Evolutionary conservation across 2,797 vertebrate species (phyloP).

Genomic region (Coracias cyanogaster): DNA sequence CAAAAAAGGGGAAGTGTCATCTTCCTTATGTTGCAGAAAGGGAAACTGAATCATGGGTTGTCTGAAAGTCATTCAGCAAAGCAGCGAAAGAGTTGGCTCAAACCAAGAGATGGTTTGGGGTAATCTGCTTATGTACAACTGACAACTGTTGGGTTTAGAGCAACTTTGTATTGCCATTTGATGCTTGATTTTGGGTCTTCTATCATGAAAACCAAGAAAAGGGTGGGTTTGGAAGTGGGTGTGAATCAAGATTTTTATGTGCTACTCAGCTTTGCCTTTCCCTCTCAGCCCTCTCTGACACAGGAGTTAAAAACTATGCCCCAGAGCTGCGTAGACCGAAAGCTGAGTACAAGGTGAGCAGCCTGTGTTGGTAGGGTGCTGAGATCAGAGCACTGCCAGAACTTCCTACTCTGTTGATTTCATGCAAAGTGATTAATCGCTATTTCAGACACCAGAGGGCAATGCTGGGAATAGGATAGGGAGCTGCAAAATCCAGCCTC

Average conservation of each 20-base stretch:
- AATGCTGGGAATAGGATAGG: not conserved
- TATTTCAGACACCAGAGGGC: not conserved
- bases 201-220: not conserved
- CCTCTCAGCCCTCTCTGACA: conserved; percentile 82
- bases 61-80: not conserved
- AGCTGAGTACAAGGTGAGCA: conserved; percentile 90
- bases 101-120: not conserved
- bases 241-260: not conserved
- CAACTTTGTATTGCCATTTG: not conserved
- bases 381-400: not conserved
- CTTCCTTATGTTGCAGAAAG: not conserved
- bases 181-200: not conserved
- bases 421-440: not conserved
- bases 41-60: not conserved
- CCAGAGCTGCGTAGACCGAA: conserved; percentile 91
- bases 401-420: not conserved
- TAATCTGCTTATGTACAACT: not conserved
- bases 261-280: not conserved
- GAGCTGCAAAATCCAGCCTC: not conserved
- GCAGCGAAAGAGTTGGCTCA: not conserved
- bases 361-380: not conserved
- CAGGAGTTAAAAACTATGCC: conserved; percentile 83
- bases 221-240: not conserved
- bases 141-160: not conserved
- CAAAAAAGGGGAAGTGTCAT: not conserved